These are phyloP conservation scores for Tetranychus piercei DNA, from an alignment of 2,888 invertebrate genomes.

Conservation along the genomic window DNA sequence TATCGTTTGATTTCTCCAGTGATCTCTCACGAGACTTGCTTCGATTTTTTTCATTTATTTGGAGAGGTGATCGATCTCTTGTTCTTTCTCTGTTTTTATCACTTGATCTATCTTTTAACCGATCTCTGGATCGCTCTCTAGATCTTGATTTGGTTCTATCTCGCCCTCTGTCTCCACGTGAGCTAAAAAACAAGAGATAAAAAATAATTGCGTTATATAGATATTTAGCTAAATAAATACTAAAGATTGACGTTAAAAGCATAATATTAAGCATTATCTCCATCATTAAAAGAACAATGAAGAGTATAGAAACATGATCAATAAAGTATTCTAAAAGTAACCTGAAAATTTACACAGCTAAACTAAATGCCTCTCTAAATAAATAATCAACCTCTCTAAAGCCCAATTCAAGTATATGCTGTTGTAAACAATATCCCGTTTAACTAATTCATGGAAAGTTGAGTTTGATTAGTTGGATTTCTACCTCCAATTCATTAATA, in stretches of 20 bases:
- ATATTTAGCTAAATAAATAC: neutral
- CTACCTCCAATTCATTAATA: neutral
- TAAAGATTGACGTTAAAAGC: neutral
- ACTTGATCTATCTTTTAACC: neutral
- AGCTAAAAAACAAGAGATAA: neutral
- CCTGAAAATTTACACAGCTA: too few relatives aligned
- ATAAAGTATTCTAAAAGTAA: too few relatives aligned
- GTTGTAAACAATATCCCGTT: too few relatives aligned
- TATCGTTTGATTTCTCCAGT: neutral
- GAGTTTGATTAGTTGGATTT: too few relatives aligned
- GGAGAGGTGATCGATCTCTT: neutral
- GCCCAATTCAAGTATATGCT: too few relatives aligned
- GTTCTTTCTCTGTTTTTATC: neutral
- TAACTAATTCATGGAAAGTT: too few relatives aligned
- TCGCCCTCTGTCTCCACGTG: neutral
- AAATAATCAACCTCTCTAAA: too few relatives aligned
- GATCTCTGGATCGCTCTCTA: neutral
- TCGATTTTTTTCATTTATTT: neutral
- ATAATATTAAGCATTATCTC: neutral
- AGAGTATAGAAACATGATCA: too few relatives aligned
- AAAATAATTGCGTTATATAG: neutral
- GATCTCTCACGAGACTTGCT: neutral
- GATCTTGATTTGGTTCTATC: conserved; percentile 1
- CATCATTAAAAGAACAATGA: too few relatives aligned
- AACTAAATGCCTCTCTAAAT: too few relatives aligned